Base-by-base conservation (phyloP, 1,140 invertebrate species). In the Geopemphigus sp. region DNA sequence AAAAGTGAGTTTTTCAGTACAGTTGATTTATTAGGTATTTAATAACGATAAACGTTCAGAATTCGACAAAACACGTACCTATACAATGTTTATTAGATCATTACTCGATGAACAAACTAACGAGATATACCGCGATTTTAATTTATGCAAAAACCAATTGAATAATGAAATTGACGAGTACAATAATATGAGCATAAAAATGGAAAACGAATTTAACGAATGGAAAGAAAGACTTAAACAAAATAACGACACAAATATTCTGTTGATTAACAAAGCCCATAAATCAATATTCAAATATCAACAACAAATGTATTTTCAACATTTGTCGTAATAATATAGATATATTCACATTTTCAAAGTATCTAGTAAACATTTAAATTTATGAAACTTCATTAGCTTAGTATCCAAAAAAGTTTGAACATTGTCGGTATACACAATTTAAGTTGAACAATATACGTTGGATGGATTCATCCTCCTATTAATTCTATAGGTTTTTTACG, bases 31-130 rank as follows among this genome's bases (percentile, higher is more conserved):
- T 29, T 14, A 66, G 47, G 2, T 45, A 11, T 45, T 5, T 45
- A 45, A 5, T 45, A 11, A 45, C 11, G 39, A 5, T 45, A 5
- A 45, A 45, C 39, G 5, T 45, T 45, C 11, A 45, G 11, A 45
- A 45, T 45, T 45, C n/a, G n/a, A n/a, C n/a, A n/a, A 45, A 45
- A 45, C 11, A 45, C 11, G 11, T 5, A 45, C 11, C 5, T 45
- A 45, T 45, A 11, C 11, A 45, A 1, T 50, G 14, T 12, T 19
- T 29, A 29, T 72, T 72, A 72, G 68, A 6, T 54, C 26, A 26
- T 72, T 29, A 54, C 50, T 72, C 29, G 68, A 72, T n/a, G 68
- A 72, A 54, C 68, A 54, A 54, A 54, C 24, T 5, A 54, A 54
- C 24, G 17, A n/a, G 1, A 54, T 29, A 4, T 54, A 72, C 29